Base-by-base conservation (phyloP, 2,797 vertebrate species). In the Morus bassanus region DNA sequence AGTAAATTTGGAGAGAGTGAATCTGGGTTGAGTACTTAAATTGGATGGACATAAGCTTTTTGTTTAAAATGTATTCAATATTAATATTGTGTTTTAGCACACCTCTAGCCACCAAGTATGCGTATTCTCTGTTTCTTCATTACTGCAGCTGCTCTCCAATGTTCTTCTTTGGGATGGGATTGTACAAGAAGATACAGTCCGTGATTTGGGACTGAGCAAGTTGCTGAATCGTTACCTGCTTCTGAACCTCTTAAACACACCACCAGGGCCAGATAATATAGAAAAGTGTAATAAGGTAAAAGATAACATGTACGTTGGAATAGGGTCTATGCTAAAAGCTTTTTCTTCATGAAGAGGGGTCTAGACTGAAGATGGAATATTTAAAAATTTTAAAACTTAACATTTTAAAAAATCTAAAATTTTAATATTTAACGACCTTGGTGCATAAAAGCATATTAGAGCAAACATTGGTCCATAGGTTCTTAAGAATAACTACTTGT, bases 221-320 rank as follows among this genome's bases (percentile, higher is more conserved):
- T 78, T 99, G 75, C 98, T 99, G 59, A 99, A 98, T 91, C 98
- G 99, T 93, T 99, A 99, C 95, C 98, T 99, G 74, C 98, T 99
- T 95, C 98, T 99, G 79, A 98, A 98, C 41, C 96, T 99, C 53
- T 97, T 98, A 30, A 99, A 98, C 79, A 97, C 98, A 25, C 93
- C 96, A 2, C 95, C 97, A 54, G 95, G 94, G 43, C 96, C 10
- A 3, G 97, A 95, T 39, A 91, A 96, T 18, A 84, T 97, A 60
- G 92, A 97, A 12, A 98, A 98, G 69, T 99, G 98, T 97, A 98
- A 63, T 84, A 98, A 98, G 99, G 99, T 99, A 97, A 96, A 84
- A 57, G 23, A 31, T 21, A 39, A 39, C 8, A 6, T 3, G 3
- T 24, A 33, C 7, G 0, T 5, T 86, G 61, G 22, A 61, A 74